Evolutionary conservation across 2,797 vertebrate species (phyloP).

Genomic region (Cossypha niveicapilla): DNA sequence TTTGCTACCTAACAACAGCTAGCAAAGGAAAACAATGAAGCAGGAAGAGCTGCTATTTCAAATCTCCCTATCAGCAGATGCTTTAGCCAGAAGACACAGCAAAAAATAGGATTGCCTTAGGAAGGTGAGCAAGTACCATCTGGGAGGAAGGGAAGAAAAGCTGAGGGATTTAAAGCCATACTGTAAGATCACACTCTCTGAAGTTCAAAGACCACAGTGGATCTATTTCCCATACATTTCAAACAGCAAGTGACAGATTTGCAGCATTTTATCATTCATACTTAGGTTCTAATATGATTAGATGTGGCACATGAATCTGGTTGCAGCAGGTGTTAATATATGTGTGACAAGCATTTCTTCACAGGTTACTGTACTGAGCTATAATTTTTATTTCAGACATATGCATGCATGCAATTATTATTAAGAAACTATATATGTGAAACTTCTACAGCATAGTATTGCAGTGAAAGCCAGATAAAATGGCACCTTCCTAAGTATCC

Average conservation of each 20-base stretch:
- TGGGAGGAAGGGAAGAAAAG: not conserved
- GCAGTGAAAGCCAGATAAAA: not conserved
- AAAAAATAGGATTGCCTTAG: conserved; percentile 31
- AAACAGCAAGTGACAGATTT: not conserved
- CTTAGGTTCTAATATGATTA: not conserved
- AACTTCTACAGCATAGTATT: not conserved
- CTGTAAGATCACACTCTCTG: not conserved
- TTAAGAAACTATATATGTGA: not conserved
- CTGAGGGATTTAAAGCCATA: not conserved
- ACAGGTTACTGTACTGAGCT: not conserved
- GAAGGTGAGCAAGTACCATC: conserved; percentile 10
- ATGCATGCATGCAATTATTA: not conserved
- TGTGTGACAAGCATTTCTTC: not conserved
- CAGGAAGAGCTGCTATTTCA: not conserved
- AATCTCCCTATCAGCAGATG: not conserved
- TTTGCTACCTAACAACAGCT: not conserved
- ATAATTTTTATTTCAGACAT: not conserved
- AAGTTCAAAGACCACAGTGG: not conserved
- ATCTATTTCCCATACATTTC: not conserved
- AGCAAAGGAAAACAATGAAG: not conserved
- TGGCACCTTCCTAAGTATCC: not conserved
- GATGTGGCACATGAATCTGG: not conserved
- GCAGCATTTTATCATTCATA: not conserved
- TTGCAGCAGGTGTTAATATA: not conserved
- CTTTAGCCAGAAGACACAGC: not conserved